Conservation (phyloP, 2,797 vertebrate genomes). For the Sorex maritimensis region DNA sequence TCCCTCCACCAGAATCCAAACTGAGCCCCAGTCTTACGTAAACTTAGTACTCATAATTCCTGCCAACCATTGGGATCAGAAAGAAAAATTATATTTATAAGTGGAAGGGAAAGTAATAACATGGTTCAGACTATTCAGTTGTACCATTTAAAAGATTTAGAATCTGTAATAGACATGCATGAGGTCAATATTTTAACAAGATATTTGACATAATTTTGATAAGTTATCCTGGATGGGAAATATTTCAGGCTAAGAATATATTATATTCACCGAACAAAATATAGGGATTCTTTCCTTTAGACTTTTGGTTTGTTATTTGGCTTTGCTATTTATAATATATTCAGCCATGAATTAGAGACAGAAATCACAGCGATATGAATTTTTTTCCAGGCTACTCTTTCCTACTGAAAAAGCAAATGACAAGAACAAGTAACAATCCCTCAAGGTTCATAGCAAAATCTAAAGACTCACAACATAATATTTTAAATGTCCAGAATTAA, state of each 20-base stretch:
- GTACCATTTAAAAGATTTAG: background rate
- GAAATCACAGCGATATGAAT: background rate
- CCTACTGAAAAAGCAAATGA: background rate
- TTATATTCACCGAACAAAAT: background rate
- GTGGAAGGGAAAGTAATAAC: background rate
- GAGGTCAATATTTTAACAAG: background rate
- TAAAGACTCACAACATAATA: background rate
- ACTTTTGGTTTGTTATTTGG: background rate
- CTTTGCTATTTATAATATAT: background rate
- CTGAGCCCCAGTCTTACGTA: background rate
- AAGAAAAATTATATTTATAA: background rate
- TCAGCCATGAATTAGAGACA: background rate
- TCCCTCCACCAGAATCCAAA: background rate
- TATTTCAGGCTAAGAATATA: background rate
- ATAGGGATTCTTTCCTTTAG: background rate
- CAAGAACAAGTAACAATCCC: background rate
- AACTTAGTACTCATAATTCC: background rate
- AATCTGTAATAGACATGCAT: background rate
- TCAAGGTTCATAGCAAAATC: background rate
- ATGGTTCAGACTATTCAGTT: background rate
- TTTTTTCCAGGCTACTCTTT: background rate
- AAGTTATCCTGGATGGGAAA: background rate
- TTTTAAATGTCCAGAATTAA: background rate
- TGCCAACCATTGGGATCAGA: background rate
- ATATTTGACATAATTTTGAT: background rate